These are phyloP conservation scores for Forbesichthys papilliferus DNA, from an alignment of 2,113 vertebrate genomes.

Conservation along the genomic window DNA sequence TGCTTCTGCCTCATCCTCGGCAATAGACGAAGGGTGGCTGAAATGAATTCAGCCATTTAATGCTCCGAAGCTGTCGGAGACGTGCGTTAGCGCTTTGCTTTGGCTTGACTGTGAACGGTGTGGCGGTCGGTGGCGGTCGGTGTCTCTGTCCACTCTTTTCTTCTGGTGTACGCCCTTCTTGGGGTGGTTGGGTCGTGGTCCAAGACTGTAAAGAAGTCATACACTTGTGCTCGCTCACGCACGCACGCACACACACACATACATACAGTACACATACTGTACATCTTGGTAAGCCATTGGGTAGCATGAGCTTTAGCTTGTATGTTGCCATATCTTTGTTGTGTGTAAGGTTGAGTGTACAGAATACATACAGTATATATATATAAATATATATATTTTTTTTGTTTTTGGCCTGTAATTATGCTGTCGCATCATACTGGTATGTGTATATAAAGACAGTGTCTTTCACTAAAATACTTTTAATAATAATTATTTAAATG, in stretches of 20 bases:
- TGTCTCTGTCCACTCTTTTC: constrained; percentile 13
- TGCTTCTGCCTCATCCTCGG: neutral
- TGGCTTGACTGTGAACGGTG: constrained; percentile 9
- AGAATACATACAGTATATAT: neutral
- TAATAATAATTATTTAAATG: constrained; percentile 1
- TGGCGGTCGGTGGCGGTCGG: constrained; percentile 11
- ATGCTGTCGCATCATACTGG: neutral
- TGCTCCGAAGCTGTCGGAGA: constrained; percentile 7
- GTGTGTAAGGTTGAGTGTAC: neutral
- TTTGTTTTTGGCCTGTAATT: constrained; percentile 39
- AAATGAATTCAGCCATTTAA: constrained; percentile 1
- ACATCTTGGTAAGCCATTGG: constrained; percentile 4
- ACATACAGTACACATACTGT: constrained; percentile 6
- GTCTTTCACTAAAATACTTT: neutral
- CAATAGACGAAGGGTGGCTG: neutral
- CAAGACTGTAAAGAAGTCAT: constrained; percentile 11
- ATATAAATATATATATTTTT: neutral
- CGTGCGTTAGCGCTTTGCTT: constrained; percentile 21
- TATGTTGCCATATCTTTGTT: constrained; percentile 21
- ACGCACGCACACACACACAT: constrained; percentile 17
- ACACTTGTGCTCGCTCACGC: neutral
- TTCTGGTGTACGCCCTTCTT: neutral
- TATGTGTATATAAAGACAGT: neutral
- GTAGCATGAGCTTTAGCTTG: constrained; percentile 23
- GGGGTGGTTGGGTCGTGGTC: neutral